Conservation (phyloP, 2,888 invertebrate genomes). For the Clusia tigrina region DNA sequence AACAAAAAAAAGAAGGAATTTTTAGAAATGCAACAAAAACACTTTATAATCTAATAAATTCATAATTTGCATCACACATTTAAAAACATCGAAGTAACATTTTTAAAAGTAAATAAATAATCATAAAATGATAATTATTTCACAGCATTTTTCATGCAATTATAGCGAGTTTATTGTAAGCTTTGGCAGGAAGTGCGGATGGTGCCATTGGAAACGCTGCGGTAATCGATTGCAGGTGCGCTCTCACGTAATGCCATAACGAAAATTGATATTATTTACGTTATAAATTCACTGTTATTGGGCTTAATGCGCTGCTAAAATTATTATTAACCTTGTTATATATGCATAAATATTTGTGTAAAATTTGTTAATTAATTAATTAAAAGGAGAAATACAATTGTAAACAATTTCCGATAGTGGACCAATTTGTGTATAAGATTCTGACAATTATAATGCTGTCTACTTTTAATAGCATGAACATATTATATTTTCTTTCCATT, state of each 20-base stretch:
- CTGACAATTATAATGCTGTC: constrained; percentile 34
- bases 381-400: constrained; percentile 27
- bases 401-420: constrained; percentile 62
- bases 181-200: neutral
- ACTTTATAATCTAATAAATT: too few relatives aligned
- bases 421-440: constrained; percentile 64
- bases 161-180: neutral
- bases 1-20: constrained; percentile 1
- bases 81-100: neutral
- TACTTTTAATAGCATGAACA: too few relatives aligned
- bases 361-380: constrained; percentile 15
- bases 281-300: neutral
- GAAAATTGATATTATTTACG: constrained; percentile 3
- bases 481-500: too few relatives aligned
- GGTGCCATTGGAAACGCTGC: neutral
- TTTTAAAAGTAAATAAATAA: neutral
- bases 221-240: too few relatives aligned
- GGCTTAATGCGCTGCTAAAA: neutral
- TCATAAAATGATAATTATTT: constrained; percentile 11
- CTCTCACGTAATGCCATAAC: too few relatives aligned
- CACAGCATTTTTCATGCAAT: neutral
- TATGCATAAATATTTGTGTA: too few relatives aligned
- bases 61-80: neutral
- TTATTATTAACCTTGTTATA: constrained; percentile 25
- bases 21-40: constrained; percentile 1